Conservation (phyloP, 2,888 invertebrate genomes). For the Trypoxylon attenuatum region DNA sequence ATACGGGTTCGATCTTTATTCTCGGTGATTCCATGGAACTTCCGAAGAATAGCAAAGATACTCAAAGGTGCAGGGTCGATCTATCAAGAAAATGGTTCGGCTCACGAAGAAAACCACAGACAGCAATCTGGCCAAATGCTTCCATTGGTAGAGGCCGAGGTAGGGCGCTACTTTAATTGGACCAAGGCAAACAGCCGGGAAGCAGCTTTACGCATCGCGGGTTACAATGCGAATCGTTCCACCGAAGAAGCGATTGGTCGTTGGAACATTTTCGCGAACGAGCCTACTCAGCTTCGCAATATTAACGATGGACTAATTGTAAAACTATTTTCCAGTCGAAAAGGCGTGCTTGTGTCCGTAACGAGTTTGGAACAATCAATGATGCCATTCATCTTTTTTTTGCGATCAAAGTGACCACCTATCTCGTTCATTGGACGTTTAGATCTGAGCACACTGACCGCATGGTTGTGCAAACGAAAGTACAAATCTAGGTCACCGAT, state of each 20-base stretch:
- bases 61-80: background rate
- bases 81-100: slow-evolving; percentile 1
- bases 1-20: no score
- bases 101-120: background rate
- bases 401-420: background rate
- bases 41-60: no score
- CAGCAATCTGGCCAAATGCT: slow-evolving; percentile 1
- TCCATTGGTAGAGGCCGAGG: background rate
- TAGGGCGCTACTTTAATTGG: slow-evolving; percentile 13
- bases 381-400: background rate
- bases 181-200: slow-evolving; percentile 6
- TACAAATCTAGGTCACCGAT: slow-evolving; percentile 7
- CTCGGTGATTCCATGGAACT: no score
- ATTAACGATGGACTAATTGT: no score
- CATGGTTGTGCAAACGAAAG: slow-evolving; percentile 2
- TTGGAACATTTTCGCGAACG: background rate
- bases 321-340: no score
- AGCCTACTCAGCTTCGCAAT: background rate
- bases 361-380: background rate
- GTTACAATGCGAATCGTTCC: slow-evolving; percentile 1
- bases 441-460: background rate
- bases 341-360: background rate
- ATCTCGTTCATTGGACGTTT: background rate
- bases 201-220: slow-evolving; percentile 9
- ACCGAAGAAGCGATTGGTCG: background rate